These are phyloP conservation scores for Clusia tigrina DNA, from an alignment of 2,888 invertebrate genomes.

Conservation along the genomic window DNA sequence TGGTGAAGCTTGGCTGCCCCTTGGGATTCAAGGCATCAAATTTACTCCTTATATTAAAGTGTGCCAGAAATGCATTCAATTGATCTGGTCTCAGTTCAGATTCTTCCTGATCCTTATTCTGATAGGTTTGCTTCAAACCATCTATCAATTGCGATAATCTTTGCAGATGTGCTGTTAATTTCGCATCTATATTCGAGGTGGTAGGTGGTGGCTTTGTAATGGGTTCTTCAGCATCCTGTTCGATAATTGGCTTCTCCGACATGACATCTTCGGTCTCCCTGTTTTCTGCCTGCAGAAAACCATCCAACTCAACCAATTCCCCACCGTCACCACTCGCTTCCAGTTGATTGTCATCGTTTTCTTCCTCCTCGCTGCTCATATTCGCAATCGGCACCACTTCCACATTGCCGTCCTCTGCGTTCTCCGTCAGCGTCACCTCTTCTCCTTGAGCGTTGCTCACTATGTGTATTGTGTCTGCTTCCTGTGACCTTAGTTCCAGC, in stretches of 20 bases:
- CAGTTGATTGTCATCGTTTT: conserved; percentile 35
- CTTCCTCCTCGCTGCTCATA: conserved; percentile 47
- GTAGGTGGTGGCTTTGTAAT: not conserved
- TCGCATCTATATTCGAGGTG: conserved; percentile 52
- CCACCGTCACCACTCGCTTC: conserved; percentile 60
- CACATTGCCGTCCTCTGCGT: conserved; percentile 45
- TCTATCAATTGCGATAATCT: conserved; percentile 61
- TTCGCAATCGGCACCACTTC: conserved; percentile 42
- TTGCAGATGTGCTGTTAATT: conserved; percentile 60
- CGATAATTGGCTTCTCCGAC: conserved; percentile 21
- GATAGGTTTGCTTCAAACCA: conserved; percentile 59
- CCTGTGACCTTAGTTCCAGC: not conserved
- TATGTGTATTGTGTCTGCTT: conserved; percentile 42
- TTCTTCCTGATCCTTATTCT: conserved; percentile 45
- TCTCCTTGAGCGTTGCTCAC: conserved; percentile 43
- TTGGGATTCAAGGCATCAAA: conserved; percentile 49
- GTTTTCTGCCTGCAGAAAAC: conserved; percentile 42
- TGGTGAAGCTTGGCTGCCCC: conserved; percentile 12
- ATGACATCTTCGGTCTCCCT: conserved; percentile 38
- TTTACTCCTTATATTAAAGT: conserved; percentile 61
- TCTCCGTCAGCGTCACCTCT: conserved; percentile 33
- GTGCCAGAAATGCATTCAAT: conserved; percentile 62
- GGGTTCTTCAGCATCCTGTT: conserved; percentile 21
- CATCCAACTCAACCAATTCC: conserved; percentile 47
- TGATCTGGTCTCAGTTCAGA: conserved; percentile 61